Percentiles rank a stretch among this genome's conserved stretches.
Conservation (phyloP, 92 coral and sea anemone genomes). For the Zoanthus sansibaricus region DNA sequence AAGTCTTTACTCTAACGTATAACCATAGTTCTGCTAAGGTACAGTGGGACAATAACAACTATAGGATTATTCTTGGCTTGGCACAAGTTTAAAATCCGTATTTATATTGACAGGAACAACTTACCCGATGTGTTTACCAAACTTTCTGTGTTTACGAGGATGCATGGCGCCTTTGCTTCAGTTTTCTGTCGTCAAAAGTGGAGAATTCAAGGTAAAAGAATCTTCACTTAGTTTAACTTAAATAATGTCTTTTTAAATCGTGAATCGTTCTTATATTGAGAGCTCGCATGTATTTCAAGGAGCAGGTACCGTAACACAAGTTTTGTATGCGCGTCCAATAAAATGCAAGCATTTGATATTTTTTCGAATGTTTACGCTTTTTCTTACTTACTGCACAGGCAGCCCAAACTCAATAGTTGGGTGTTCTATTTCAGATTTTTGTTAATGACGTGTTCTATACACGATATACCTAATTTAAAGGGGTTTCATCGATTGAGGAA, state of each 20-base stretch:
- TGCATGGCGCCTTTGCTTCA: not conserved
- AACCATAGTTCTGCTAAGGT: not conserved
- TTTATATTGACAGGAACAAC: constrained; percentile 1
- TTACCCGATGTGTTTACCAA: constrained; percentile 9
- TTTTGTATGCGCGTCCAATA: constrained; percentile 24
- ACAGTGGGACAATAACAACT: not conserved
- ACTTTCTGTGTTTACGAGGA: not conserved
- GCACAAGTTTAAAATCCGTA: not conserved
- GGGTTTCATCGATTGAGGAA: not conserved
- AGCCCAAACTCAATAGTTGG: constrained; percentile 5
- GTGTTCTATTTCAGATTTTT: not conserved
- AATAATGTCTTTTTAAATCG: not conserved
- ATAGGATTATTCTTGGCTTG: not conserved
- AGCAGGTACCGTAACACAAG: constrained; percentile 32
- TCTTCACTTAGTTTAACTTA: not conserved
- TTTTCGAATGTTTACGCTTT: not conserved
- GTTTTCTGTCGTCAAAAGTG: not conserved
- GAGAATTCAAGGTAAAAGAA: not conserved
- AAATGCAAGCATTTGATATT: not conserved
- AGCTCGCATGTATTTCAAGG: not conserved
- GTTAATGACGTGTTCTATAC: not conserved
- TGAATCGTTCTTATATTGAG: not conserved
- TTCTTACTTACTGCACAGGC: constrained; percentile 26
- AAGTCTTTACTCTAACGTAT: not conserved
- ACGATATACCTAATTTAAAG: no score